phyloP scores from a whole-genome alignment of 1,140 invertebrate genomes.

The Lethocerus indicus region DNA sequence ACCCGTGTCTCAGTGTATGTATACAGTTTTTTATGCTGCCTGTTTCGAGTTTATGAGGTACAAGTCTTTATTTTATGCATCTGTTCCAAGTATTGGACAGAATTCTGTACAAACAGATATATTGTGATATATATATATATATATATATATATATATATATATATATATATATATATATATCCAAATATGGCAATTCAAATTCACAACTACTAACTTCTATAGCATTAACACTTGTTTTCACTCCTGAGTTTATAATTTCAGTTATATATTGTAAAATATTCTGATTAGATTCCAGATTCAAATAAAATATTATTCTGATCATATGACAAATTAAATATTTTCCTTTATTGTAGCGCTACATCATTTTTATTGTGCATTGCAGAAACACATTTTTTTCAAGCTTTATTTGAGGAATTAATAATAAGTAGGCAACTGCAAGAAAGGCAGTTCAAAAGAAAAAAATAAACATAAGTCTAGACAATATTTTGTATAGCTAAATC shows the following conservation, averaged over 20 bases:
- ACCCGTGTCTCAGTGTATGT: conserved; percentile 14
- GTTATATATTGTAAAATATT: not conserved
- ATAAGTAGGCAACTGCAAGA: too few relatives aligned
- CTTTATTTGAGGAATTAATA: too few relatives aligned
- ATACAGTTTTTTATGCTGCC: not conserved
- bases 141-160: conserved; percentile 2
- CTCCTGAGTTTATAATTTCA: not conserved
- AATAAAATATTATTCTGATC: not conserved
- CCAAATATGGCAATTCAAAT: not conserved
- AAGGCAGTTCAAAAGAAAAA: too few relatives aligned
- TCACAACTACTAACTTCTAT: not conserved
- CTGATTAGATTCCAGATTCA: not conserved
- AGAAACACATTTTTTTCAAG: too few relatives aligned
- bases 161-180: not conserved
- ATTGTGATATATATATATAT: not conserved
- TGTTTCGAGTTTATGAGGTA: not conserved
- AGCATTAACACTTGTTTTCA: not conserved
- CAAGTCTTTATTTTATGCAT: not conserved
- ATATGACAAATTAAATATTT: not conserved
- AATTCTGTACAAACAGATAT: not conserved
- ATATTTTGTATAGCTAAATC: too few relatives aligned
- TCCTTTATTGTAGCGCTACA: not conserved
- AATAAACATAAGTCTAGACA: too few relatives aligned
- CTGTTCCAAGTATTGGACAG: not conserved
- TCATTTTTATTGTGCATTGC: too few relatives aligned